Conservation (phyloP, 1,140 invertebrate species). For the Zaprionus taronus region DNA sequence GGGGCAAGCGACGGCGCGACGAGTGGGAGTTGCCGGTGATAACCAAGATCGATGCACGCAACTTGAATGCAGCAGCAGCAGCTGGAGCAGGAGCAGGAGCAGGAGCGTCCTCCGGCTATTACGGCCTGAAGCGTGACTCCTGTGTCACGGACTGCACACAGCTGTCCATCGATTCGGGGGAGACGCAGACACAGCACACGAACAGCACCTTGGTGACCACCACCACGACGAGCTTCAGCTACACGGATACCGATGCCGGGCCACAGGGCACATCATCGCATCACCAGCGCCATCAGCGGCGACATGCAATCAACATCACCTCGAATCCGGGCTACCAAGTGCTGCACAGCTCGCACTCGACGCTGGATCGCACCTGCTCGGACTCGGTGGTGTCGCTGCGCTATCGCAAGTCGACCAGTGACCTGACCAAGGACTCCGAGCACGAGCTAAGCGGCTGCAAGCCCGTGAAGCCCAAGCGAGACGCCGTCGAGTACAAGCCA, state of each 20-base stretch:
- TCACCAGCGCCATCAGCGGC: conserved; percentile 55
- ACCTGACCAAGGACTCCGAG: conserved; percentile 87
- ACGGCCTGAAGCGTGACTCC: conserved; percentile 72
- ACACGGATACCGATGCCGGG: conserved; percentile 64
- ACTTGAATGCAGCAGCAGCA: conserved; percentile 51
- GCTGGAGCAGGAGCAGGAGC: conserved; percentile 9
- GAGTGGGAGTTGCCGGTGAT: conserved; percentile 74
- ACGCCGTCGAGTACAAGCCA: conserved; percentile 67
- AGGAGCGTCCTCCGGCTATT: conserved; percentile 39
- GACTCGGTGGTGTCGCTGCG: conserved; percentile 82
- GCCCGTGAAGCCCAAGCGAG: conserved; percentile 58
- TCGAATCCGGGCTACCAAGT: conserved; percentile 84
- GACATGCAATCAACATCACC: conserved; percentile 84
- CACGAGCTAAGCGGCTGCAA: conserved; percentile 68
- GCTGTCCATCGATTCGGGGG: conserved; percentile 74
- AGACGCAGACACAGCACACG: conserved; percentile 69
- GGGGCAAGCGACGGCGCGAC: conserved; percentile 60
- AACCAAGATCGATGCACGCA: conserved; percentile 69
- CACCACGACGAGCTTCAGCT: conserved; percentile 81
- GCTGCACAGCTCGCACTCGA: conserved; percentile 83
- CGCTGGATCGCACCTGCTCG: conserved; percentile 82
- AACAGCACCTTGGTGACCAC: conserved; percentile 72
- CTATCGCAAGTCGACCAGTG: conserved; percentile 89
- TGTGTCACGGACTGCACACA: conserved; percentile 82
- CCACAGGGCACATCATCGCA: background rate